Conservation (phyloP, 2,888 invertebrate species). For the Leucozona laternaria region DNA sequence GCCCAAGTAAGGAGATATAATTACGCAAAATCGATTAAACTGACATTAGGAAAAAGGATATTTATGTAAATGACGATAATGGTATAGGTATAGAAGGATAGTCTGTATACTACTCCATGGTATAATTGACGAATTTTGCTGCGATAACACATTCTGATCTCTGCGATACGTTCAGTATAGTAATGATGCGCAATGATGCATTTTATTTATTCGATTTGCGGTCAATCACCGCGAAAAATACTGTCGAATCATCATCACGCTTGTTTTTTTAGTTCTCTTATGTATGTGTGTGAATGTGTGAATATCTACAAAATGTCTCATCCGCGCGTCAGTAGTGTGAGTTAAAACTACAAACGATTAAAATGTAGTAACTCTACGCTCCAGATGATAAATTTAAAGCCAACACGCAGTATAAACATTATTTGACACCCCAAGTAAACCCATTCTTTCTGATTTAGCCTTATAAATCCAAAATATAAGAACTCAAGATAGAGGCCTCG, state of each 20-base stretch:
- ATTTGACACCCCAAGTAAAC: no score
- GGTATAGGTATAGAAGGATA: not conserved
- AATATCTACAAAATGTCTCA: no score
- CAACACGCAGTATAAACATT: no score
- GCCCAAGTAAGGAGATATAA: slow-evolving; percentile 77
- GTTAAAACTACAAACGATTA: no score
- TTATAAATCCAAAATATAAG: no score
- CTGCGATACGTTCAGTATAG: not conserved
- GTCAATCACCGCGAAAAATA: not conserved
- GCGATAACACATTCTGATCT: not conserved
- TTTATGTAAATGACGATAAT: slow-evolving; percentile 35
- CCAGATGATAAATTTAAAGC: no score
- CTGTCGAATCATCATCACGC: not conserved
- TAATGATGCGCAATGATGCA: not conserved
- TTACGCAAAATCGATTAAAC: slow-evolving; percentile 82
- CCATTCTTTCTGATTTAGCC: no score
- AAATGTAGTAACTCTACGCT: no score
- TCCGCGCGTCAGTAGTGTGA: no score
- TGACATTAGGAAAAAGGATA: slow-evolving; percentile 77
- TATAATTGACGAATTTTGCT: not conserved
- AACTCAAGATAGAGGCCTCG: no score
- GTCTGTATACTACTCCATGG: not conserved
- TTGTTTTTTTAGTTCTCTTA: no score
- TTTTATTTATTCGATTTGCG: not conserved
- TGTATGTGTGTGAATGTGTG: no score